These are phyloP conservation scores for Thecocarcelia acutangulata DNA, from an alignment of 2,888 invertebrate genomes.

Conservation along the genomic window DNA sequence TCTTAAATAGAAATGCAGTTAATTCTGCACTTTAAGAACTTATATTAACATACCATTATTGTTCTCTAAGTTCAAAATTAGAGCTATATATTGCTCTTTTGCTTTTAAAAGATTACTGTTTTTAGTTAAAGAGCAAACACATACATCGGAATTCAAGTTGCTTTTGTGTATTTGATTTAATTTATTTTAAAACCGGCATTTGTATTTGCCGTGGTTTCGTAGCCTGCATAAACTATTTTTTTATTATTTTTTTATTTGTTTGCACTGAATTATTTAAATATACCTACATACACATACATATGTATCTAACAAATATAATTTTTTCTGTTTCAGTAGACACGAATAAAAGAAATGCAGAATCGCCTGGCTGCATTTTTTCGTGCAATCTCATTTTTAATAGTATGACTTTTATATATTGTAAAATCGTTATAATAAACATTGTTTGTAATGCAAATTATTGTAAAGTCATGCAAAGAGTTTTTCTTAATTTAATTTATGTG, in stretches of 20 bases:
- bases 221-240: background rate
- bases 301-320: no score
- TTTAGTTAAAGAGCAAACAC: background rate
- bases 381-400: no score
- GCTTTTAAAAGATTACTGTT: background rate
- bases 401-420: no score
- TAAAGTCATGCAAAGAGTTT: no score
- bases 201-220: conserved; percentile 32
- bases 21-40: conserved; percentile 5
- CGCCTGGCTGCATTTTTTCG: background rate
- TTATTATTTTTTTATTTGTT: no score
- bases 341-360: conserved; percentile 5
- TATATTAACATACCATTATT: conserved; percentile 8
- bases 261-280: no score
- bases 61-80: background rate
- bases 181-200: conserved; percentile 39
- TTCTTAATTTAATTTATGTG: no score
- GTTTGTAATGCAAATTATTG: no score
- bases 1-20: conserved; percentile 25
- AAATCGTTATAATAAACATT: no score
- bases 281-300: no score
- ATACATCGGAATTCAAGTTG: background rate
- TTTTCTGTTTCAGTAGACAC: no score
- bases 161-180: conserved; percentile 4
- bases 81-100: background rate